phyloP scores from a whole-genome alignment of 2,797 vertebrate genomes.

The Hypotaenidia philippensis region DNA sequence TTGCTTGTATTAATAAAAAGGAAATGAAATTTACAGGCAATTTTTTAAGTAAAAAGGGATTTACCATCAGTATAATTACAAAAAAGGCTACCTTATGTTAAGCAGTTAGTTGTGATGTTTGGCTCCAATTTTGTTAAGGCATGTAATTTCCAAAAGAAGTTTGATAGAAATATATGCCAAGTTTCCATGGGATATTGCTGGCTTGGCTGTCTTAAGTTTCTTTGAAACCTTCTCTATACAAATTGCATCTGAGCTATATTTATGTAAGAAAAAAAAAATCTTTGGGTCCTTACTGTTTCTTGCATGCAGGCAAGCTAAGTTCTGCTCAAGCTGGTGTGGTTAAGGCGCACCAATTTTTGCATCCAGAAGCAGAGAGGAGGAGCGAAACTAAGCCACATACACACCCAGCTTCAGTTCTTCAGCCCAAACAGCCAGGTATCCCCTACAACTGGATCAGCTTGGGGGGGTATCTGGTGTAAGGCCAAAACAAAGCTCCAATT shows the following conservation, averaged over 20 bases:
- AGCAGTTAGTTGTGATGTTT: not conserved
- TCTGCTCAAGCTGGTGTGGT: not conserved
- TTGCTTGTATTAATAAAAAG: constrained; percentile 29
- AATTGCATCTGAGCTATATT: not conserved
- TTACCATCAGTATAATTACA: not conserved
- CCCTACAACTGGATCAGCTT: not conserved
- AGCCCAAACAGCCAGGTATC: not conserved
- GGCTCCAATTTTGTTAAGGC: not conserved
- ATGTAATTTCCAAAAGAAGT: constrained; percentile 16
- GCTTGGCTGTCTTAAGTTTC: not conserved
- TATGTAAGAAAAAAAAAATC: not conserved
- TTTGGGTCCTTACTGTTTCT: not conserved
- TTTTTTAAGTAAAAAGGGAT: constrained; percentile 1
- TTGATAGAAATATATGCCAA: not conserved
- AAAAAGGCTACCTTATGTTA: constrained; percentile 25
- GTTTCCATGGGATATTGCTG: constrained; percentile 32
- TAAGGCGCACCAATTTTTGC: not conserved
- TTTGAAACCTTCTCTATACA: constrained; percentile 9
- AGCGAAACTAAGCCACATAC: not conserved
- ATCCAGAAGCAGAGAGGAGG: not conserved
- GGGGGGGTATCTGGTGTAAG: not conserved
- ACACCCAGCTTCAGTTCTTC: not conserved
- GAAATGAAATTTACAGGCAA: not conserved
- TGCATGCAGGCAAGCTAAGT: not conserved
- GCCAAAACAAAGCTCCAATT: not conserved